Evolutionary conservation across 2,888 invertebrate species (phyloP), one percentile per base, ranked within the genome.

Genomic region (Philonicus albiceps): DNA sequence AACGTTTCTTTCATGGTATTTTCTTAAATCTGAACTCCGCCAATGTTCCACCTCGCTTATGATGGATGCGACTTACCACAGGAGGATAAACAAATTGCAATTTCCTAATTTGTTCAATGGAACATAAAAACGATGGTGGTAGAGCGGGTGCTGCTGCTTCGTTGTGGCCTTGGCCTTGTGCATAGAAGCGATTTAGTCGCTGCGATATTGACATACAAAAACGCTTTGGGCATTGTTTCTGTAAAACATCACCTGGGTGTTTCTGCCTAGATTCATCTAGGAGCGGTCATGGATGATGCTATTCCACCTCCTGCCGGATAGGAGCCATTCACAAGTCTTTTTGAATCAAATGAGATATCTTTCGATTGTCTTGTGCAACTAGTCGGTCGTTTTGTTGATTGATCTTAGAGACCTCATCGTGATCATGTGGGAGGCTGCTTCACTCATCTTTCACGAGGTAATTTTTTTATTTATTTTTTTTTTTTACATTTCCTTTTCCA

Each of bases 181-280:
- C 74, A 74, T 74, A 31, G 74, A n/a, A 5, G 34, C 74, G 34
- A 31, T 31, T 49, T 74, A 74, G 74, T 34, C 31, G 74, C 27
- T 37, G 74, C 37, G 74, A 74, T 74, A 74, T 74, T 74, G 74
- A 74, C 74, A 74, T 34, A 37, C n/a, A 11, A 74, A 74, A 64
- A 64, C 64, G 64, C 64, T 64, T 64, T 22, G 27, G 64, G 64
- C 64, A 64, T 64, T 64, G 64, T 64, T 64, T 64, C 11, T 27
- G 22, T 27, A 64, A 64, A 64, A 64, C 64, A 64, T 49, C 64
- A 64, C 64, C 27, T 64, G 64, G 22, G 64, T 64, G 22, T 49
- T 6, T 16, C 6, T 49, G 49, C 1, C 6, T 49, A 49, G 16
- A 7, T 49, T 16, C 22, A 22, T 19, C 64, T 64, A 64, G 64